Evolutionary conservation across 2,888 invertebrate species (phyloP).

Genomic region (Ophioninae sp.): DNA sequence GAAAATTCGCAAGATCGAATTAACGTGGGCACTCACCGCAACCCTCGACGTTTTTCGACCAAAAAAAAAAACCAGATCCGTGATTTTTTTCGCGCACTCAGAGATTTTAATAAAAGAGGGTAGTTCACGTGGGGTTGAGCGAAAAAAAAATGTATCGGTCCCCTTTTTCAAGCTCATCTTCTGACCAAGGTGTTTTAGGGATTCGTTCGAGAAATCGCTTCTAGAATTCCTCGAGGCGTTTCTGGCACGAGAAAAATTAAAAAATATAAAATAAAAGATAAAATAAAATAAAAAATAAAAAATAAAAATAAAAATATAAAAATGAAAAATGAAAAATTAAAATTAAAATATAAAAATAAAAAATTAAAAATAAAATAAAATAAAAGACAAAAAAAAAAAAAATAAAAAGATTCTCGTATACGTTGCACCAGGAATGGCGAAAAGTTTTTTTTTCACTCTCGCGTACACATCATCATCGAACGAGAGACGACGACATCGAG

Average conservation of each 20-base stretch:
- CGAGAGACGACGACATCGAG: slow-evolving; percentile 52
- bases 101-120: slow-evolving; percentile 55
- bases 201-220: slow-evolving; percentile 68
- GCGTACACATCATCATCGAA: slow-evolving; percentile 64
- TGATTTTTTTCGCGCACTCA: slow-evolving; percentile 47
- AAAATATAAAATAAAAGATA: too few relatives aligned
- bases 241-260: slow-evolving; percentile 53
- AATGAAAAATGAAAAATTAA: slow-evolving; percentile 32
- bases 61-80: slow-evolving; percentile 11
- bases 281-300: slow-evolving; percentile 28
- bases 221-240: slow-evolving; percentile 71
- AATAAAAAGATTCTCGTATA: slow-evolving; percentile 25
- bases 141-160: slow-evolving; percentile 27
- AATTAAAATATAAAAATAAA: too few relatives aligned
- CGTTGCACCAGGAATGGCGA: slow-evolving; percentile 49
- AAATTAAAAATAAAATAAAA: slow-evolving; percentile 31
- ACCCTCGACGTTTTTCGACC: slow-evolving; percentile 11
- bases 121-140: slow-evolving; percentile 42
- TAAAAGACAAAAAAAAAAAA: slow-evolving; percentile 29
- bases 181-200: slow-evolving; percentile 7
- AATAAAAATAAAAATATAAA: slow-evolving; percentile 32
- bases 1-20: slow-evolving; percentile 51
- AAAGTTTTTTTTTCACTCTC: slow-evolving; percentile 55
- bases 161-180: slow-evolving; percentile 15
- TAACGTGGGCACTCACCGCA: slow-evolving; percentile 50